Percentiles rank a stretch among this genome's conserved stretches.
Evolutionary conservation across 2,113 vertebrate species (phyloP).

Genomic region (Micromys minutus): DNA sequence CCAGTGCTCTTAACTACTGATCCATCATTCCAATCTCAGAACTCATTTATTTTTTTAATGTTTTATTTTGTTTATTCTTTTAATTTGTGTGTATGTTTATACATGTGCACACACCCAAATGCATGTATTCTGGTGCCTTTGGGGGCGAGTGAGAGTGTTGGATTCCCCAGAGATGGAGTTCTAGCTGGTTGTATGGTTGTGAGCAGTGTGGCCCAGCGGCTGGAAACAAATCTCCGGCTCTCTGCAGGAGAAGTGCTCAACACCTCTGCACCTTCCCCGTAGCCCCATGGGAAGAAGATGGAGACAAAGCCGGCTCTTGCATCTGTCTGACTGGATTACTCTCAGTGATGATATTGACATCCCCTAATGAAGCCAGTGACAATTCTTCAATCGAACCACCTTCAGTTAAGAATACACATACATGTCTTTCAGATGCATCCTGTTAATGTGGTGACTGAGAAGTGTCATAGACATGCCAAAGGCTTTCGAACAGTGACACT

Average conservation of each 20-base stretch:
- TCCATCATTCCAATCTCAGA: background rate
- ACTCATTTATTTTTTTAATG: background rate
- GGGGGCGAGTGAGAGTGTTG: background rate
- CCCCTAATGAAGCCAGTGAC: background rate
- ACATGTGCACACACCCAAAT: too few species aligned
- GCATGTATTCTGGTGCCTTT: background rate
- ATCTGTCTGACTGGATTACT: background rate
- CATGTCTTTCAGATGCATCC: background rate
- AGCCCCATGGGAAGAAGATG: background rate
- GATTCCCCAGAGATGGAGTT: background rate
- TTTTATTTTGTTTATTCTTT: background rate
- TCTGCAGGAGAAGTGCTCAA: background rate
- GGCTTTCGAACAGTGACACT: background rate
- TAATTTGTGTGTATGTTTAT: background rate
- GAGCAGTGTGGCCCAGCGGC: background rate
- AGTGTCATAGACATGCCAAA: background rate
- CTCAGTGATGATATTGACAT: background rate
- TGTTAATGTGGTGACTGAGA: background rate
- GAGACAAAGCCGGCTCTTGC: slow-evolving; percentile 12
- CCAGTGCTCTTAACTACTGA: background rate
- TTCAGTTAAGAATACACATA: background rate
- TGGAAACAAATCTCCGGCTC: background rate
- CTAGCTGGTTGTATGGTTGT: background rate
- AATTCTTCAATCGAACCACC: background rate
- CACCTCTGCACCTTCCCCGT: background rate